Percentiles rank a stretch among this genome's conserved stretches.
These are phyloP conservation scores for Aramus guarauna DNA, from an alignment of 2,113 vertebrate genomes.

Conservation along the genomic window DNA sequence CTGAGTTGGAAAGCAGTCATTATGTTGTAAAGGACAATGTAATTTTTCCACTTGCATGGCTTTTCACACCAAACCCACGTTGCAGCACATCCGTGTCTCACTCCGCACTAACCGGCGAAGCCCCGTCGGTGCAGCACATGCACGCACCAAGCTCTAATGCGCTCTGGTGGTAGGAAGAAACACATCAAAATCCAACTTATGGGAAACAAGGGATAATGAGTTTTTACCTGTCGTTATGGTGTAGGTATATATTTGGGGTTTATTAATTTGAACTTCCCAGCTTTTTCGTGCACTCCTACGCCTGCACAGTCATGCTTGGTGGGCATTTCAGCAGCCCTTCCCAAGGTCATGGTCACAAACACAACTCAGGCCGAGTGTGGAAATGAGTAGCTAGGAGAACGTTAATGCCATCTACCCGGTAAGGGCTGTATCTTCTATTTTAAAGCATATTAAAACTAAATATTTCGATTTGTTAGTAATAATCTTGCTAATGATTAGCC, in stretches of 20 bases:
- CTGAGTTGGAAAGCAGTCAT: not conserved
- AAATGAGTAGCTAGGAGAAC: not conserved
- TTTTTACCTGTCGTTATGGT: not conserved
- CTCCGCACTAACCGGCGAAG: fast-evolving
- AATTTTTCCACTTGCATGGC: not conserved
- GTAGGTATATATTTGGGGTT: too few relatives aligned
- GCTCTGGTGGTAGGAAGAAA: not conserved
- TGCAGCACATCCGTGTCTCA: fast-evolving
- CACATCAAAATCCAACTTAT: not conserved
- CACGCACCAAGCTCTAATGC: fast-evolving
- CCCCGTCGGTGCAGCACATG: fast-evolving
- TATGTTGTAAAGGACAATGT: not conserved
- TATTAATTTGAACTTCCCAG: not conserved
- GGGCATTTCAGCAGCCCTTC: not conserved
- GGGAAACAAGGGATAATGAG: not conserved
- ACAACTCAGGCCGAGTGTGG: not conserved
- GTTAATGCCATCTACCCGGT: not conserved
- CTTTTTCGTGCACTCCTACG: not conserved
- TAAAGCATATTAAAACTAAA: not conserved
- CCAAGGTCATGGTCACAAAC: not conserved
- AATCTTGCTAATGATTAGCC: not conserved
- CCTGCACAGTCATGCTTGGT: not conserved
- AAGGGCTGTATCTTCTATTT: not conserved
- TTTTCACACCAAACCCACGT: not conserved
- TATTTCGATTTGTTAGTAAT: not conserved